A percentile compares a stretch with the other conserved stretches of the same genome.
Evolutionary conservation across 1,140 invertebrate species (phyloP).

Genomic region (Venturia canescens): DNA sequence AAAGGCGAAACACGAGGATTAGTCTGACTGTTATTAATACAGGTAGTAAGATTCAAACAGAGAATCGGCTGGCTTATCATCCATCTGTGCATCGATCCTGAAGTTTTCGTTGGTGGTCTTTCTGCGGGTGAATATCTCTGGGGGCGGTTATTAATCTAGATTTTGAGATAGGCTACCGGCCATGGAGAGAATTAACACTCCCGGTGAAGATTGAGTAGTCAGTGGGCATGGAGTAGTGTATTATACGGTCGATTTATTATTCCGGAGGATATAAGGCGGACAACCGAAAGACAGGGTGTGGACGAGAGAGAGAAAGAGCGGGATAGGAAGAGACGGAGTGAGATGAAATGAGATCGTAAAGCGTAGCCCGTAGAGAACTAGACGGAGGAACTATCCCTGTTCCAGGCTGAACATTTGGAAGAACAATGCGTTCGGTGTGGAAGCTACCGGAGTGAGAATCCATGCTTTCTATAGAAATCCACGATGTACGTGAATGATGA

Average conservation of each 20-base stretch:
- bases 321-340: not conserved
- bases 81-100: not conserved
- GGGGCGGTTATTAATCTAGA: constrained; percentile 23
- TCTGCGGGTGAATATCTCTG: not conserved
- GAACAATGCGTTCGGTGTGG: not conserved
- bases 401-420: not conserved
- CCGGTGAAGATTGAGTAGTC: constrained; percentile 27
- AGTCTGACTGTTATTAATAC: constrained; percentile 5
- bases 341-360: not conserved
- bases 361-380: not conserved
- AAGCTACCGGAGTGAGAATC: not conserved
- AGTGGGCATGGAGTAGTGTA: not conserved
- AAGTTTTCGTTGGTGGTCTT: not conserved
- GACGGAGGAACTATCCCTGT: not conserved
- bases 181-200: constrained; percentile 15
- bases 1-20: not conserved
- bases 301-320: not conserved
- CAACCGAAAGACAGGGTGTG: not conserved
- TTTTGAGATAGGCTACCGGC: not conserved
- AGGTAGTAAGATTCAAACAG: not conserved
- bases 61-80: not conserved
- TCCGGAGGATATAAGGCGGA: not conserved
- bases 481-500: constrained; percentile 7
- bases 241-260: constrained; percentile 23
- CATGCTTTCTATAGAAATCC: constrained; percentile 17